Evolutionary conservation across 2,888 invertebrate genomes (phyloP), one percentile per base, ranked within the genome.

Genomic region (Ceratothoa steindachneri): DNA sequence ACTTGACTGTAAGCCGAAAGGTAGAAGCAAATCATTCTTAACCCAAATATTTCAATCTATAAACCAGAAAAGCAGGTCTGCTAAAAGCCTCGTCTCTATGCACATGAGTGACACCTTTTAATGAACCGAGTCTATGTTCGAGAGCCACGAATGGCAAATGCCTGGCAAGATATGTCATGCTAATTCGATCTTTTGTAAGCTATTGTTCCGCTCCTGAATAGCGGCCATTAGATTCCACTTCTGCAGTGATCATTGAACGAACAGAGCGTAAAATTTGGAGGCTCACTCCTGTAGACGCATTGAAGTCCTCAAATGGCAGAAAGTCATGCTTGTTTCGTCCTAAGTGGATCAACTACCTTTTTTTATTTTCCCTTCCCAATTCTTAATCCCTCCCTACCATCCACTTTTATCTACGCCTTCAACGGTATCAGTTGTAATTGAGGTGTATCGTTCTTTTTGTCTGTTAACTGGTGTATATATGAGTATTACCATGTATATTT

Each of bases 101-200:
- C 15, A 41, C 41, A 24, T n/a, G 60, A 60, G 2, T 24, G 60
- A 60, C 60, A 60, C 22, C n/a, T 60, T 24, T 60, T 22, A 60
- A 60, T 60, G 3, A 60, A 60, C 60, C 22, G 60, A 60, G 27
- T 24, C n/a, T n/a, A n/a, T n/a, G n/a, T n/a, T n/a, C n/a, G n/a
- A 60, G 22, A 24, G 27, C 60, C 60, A 60, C 24, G 24, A 24
- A 60, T 60, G 24, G 22, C 2, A 24, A 60, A n/a, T 24, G 60
- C 22, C n/a, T 60, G 22, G 24, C 60, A 60, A 60, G 60, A 60
- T 60, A 60, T 24, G 60, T 60, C 60, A 60, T 60, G 60, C 60
- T 60, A 60, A 60, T 60, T 60, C 9, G 22, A 24, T 60, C 22
- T 24, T 60, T n/a, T 60, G 22, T 60, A 60, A n/a, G 12, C 22